Evolutionary conservation across 2,797 vertebrate species (phyloP).

Genomic region (Miichthys miiuy): DNA sequence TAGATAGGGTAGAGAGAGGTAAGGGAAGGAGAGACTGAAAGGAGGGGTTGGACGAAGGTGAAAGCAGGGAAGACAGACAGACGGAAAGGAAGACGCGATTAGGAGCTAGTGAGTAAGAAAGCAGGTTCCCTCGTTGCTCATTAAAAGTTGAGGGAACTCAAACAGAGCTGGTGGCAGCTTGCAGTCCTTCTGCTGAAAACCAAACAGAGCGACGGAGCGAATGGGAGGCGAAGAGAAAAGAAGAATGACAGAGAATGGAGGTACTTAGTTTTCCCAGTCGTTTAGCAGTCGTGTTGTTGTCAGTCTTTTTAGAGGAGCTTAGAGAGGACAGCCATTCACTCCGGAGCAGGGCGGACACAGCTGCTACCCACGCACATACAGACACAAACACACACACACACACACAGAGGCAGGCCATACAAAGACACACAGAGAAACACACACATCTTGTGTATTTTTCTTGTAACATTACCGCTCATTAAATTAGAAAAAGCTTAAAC

Average conservation of each 20-base stretch:
- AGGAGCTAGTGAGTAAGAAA: conserved; percentile 58
- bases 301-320: conserved; percentile 71
- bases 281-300: conserved; percentile 74
- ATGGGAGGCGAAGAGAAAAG: conserved; percentile 60
- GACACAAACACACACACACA: neutral
- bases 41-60: conserved; percentile 25
- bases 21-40: neutral
- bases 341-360: conserved; percentile 61
- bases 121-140: conserved; percentile 67
- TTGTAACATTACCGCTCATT: neutral
- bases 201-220: conserved; percentile 69
- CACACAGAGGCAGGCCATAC: neutral
- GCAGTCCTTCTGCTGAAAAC: conserved; percentile 68
- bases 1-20: neutral
- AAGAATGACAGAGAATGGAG: conserved; percentile 72
- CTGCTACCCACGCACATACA: conserved; percentile 54
- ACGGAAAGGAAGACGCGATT: conserved; percentile 52
- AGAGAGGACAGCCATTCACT: conserved; percentile 67
- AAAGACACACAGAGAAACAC: neutral
- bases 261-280: conserved; percentile 77
- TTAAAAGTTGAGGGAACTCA: conserved; percentile 82
- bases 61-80: conserved; percentile 44
- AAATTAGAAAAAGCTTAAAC: neutral
- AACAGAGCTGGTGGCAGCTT: conserved; percentile 81
- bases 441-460: neutral